phyloP scores from a whole-genome alignment of 2,113 vertebrate species.

The Chlorocebus sabaeus region DNA sequence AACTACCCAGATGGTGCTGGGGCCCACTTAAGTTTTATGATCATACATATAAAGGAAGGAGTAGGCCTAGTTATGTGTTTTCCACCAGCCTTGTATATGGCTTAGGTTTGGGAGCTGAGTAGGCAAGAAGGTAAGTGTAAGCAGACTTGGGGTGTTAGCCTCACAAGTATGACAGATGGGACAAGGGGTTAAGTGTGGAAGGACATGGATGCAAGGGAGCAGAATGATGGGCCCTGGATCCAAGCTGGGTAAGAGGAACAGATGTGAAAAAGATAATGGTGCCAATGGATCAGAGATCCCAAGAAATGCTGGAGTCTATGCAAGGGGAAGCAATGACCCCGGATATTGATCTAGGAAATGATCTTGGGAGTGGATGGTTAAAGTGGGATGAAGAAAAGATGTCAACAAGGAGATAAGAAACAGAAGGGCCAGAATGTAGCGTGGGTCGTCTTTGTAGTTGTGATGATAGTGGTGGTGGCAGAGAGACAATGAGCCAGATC shows the following conservation, averaged over 20 bases:
- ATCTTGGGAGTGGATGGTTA: neutral
- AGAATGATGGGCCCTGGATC: neutral
- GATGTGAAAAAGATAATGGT: neutral
- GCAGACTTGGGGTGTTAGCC: neutral
- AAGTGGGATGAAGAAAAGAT: neutral
- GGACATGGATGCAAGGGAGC: neutral
- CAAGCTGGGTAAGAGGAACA: accelerated
- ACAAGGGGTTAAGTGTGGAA: neutral
- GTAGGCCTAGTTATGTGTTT: neutral
- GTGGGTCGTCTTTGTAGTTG: neutral
- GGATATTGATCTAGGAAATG: neutral
- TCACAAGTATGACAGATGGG: neutral
- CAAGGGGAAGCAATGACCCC: neutral
- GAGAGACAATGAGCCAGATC: neutral
- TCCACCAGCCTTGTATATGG: neutral
- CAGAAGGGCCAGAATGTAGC: neutral
- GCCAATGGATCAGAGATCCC: neutral
- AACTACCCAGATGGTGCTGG: neutral
- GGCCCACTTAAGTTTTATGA: neutral
- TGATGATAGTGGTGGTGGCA: neutral
- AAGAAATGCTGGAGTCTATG: neutral
- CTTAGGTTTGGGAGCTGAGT: neutral
- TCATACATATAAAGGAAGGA: neutral
- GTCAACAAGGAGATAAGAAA: neutral
- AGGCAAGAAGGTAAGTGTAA: neutral